These are phyloP conservation scores for Hydrotaea cyrtoneurina DNA, from an alignment of 2,888 invertebrate genomes.

Conservation along the genomic window DNA sequence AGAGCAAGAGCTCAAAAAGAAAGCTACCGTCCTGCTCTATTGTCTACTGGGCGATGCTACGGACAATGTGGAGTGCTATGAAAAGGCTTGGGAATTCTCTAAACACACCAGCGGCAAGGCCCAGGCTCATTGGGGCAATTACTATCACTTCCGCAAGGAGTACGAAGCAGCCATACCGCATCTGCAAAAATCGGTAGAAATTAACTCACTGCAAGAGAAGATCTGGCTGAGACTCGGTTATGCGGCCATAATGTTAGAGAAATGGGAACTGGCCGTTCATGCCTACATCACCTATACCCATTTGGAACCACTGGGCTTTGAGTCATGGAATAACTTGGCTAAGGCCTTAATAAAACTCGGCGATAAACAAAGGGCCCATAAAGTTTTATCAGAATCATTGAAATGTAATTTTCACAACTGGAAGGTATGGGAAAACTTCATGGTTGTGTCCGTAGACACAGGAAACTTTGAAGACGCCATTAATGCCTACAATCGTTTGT, in stretches of 20 bases:
- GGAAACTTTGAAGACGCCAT: constrained; percentile 93
- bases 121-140: constrained; percentile 93
- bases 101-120: constrained; percentile 90
- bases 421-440: constrained; percentile 96
- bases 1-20: constrained; percentile 87
- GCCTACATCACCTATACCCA: constrained; percentile 93
- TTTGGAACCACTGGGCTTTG: constrained; percentile 93
- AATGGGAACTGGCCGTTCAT: constrained; percentile 91
- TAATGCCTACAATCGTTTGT: constrained; percentile 90
- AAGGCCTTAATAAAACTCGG: constrained; percentile 94
- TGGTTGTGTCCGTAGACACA: constrained; percentile 93
- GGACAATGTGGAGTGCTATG: constrained; percentile 89
- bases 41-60: constrained; percentile 95
- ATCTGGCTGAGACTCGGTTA: constrained; percentile 94
- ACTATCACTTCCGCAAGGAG: constrained; percentile 87
- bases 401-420: constrained; percentile 96
- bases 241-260: constrained; percentile 88
- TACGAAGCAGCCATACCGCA: constrained; percentile 90
- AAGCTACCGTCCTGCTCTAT: constrained; percentile 92
- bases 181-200: constrained; percentile 89
- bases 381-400: constrained; percentile 92
- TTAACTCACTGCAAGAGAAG: constrained; percentile 93
- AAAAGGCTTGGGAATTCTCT: constrained; percentile 95
- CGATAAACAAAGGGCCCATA: constrained; percentile 92
- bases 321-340: constrained; percentile 99